These are phyloP conservation scores for Felis catus DNA, from an alignment of 2,113 vertebrate genomes.

Conservation along the genomic window F.catus_Fca126_mat1.0 CM031415.1:129984501-129985000, in stretches of 20 bases:
- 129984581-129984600: neutral
- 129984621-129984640: neutral
- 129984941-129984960: neutral
- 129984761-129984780: neutral
- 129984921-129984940: neutral
- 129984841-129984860: neutral
- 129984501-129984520: neutral
- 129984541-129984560: too few relatives aligned
- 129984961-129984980: neutral
- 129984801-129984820: neutral
- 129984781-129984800: neutral
- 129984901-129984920: neutral
- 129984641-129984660: neutral
- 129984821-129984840: neutral
- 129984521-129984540: too few relatives aligned
- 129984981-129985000: neutral
- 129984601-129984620: neutral
- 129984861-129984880: neutral
- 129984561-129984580: too few relatives aligned
- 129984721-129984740: neutral
- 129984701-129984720: neutral
- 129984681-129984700: neutral
- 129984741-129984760: neutral
- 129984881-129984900: neutral
- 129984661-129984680: slow-evolving; percentile 1